Evolutionary conservation across 2,113 vertebrate species (phyloP).

Genomic region (Eira barbara): DNA sequence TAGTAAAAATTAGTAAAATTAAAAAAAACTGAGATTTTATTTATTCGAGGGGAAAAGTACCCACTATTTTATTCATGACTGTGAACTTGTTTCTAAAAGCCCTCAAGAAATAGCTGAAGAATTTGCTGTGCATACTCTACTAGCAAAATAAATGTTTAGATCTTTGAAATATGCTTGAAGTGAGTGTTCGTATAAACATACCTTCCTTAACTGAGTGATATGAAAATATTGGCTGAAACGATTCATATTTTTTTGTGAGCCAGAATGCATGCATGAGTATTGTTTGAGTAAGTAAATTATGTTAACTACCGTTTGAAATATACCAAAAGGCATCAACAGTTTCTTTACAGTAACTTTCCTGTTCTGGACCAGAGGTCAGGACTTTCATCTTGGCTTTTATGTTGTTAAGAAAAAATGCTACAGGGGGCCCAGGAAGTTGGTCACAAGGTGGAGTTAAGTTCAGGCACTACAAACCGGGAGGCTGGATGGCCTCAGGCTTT

Average conservation of each 20-base stretch:
- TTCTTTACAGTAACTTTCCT: background rate
- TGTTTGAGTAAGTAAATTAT: conserved; percentile 4
- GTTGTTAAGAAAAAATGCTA: background rate
- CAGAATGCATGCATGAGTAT: background rate
- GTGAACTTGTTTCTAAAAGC: conserved; percentile 1
- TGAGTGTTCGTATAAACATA: background rate
- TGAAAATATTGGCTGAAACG: background rate
- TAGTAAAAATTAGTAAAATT: background rate
- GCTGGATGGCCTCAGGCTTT: background rate
- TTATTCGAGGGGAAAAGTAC: background rate
- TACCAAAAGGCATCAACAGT: background rate
- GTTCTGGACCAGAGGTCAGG: background rate
- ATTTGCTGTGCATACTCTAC: background rate
- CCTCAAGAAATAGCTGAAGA: conserved; percentile 1
- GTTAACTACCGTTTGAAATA: background rate
- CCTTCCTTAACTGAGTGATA: background rate
- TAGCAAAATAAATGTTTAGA: conserved; percentile 10
- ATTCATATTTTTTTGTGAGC: background rate
- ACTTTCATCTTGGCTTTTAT: background rate
- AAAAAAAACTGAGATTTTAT: background rate
- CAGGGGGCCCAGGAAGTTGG: too few relatives aligned
- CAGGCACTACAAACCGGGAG: background rate
- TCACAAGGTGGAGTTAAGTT: background rate
- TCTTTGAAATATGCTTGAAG: conserved; percentile 15
- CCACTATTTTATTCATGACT: background rate